Percentiles rank a stretch among this genome's conserved stretches.
Conservation (phyloP, 2,113 vertebrate species). For the Leucosticte australis region DNA sequence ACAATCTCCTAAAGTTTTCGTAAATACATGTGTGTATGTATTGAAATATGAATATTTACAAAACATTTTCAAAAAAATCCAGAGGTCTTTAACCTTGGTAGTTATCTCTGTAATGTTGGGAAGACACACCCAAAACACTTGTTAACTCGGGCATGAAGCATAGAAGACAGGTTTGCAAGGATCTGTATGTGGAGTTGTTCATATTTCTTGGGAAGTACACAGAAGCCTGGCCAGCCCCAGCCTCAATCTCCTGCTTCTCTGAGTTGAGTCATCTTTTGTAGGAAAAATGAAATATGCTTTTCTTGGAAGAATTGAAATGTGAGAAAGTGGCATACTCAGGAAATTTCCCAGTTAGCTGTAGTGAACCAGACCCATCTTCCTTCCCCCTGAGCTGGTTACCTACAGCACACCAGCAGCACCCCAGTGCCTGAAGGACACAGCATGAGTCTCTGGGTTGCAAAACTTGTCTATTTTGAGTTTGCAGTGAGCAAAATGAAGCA, state of each 20-base stretch:
- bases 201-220: accelerated
- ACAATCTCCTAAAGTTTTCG: neutral
- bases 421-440: neutral
- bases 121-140: neutral
- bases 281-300: neutral
- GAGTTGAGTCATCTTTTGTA: neutral
- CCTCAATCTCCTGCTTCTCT: neutral
- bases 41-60: neutral
- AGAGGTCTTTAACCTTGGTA: neutral
- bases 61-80: neutral
- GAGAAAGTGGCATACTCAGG: neutral
- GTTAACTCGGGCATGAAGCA: neutral
- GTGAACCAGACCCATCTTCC: neutral
- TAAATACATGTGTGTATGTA: neutral
- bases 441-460: neutral
- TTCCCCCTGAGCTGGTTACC: neutral
- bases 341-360: neutral
- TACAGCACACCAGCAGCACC: neutral
- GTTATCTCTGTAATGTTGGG: neutral
- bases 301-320: neutral
- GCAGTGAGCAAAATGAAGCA: neutral
- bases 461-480: neutral
- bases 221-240: neutral
- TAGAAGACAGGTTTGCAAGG: neutral
- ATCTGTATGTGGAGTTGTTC: accelerated